Base-by-base conservation (phyloP, 2,113 vertebrate species). In the Myiopsitta monachus region DNA sequence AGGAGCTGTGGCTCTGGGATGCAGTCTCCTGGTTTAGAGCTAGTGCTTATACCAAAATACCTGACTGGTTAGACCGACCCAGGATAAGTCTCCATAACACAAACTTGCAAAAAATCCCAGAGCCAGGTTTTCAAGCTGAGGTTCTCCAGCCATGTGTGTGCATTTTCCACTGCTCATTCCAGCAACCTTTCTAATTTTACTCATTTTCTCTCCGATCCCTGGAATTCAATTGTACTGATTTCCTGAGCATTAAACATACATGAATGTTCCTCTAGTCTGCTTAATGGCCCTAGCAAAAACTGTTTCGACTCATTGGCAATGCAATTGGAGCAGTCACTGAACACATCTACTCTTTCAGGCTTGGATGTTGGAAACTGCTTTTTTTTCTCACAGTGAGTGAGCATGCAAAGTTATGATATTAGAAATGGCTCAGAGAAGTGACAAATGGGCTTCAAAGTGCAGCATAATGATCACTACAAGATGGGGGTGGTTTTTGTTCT, bases 151-250 rank as follows among this genome's bases (percentile, higher is more conserved):
- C 52, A 7, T 2, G 3, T 5, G 4, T 31, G 43, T 0, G 1
- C 46, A 9, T 84, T 92, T 83, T 14, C 33, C 39, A 66, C 74
- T 90, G 46, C 47, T 88, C 46, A 7, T 80, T 73, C 59, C 51
- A 83, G 36, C 82, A 86, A 0, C 68, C 33, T 61, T 78, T 92
- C 85, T 93, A 88, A 92, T 94, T 90, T 88, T 78, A 61, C 68
- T 88, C 81, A 31, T 94, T 95, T 96, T 90, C 55, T 86, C 73
- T 64, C 68, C 87, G 88, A 84, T 94, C 79, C 86, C 75, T 93
- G 52, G 85, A 95, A 96, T 96, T 96, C 90, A 96, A 92, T 93
- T 93, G 61, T 78, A 55, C 79, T 88, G 76, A 94, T 93, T 96
- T 90, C 85, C 73, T 94, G 68, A 90, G 83, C 88, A 87, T 94